Base-by-base conservation (phyloP, 2,888 invertebrate species). In the Hemicrepidius hirtus region DNA sequence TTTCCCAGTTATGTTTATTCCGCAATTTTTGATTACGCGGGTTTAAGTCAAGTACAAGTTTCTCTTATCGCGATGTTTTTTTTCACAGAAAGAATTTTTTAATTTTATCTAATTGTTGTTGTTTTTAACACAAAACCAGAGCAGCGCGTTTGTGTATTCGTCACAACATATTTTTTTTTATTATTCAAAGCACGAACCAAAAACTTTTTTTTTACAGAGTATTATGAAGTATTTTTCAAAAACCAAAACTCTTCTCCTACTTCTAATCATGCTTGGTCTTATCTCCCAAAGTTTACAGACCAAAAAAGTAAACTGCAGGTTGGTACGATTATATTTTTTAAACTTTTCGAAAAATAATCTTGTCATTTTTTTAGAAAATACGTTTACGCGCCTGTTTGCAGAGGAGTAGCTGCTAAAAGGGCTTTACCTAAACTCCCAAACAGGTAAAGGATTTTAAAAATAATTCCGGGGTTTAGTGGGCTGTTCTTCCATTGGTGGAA, bases 351-450 rank as follows among this genome's bases (percentile, higher is more conserved):
- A 67, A 76, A 16, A n/a, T 13, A 13, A 2, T 16, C 13, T 13
- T 13, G 13, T 41, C 4, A 41, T 41, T n/a, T 59, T 71, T 62
- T 68, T 40, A 71, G 81, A 71, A 79, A 76, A 68, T 77, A 77
- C 59, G 76, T 80, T n/a, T 81, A 78, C 66, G 79, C 79, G n/a
- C 80, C 80, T 9, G 75, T 77, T 21, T 81, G 81, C 62, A 74
- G 81, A 46, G 81, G 80, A 18, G 76, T 77, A 3, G 76, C 77
- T 18, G 77, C 77, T 6, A 80, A 80, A 68, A 65, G 80, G 21
- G 73, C 69, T n/a, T 12, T 67, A 9, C 65, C 68, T 37, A 32
- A 57, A 21, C 10, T 20, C 5, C 7, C 37, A 4, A 57, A 57
- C 10, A 57, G 57, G 57, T 57, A 57, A n/a, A n/a, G n/a, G n/a